These are phyloP conservation scores for Mionectes macconnelli DNA, from an alignment of 2,113 vertebrate species.

Conservation along the genomic window DNA sequence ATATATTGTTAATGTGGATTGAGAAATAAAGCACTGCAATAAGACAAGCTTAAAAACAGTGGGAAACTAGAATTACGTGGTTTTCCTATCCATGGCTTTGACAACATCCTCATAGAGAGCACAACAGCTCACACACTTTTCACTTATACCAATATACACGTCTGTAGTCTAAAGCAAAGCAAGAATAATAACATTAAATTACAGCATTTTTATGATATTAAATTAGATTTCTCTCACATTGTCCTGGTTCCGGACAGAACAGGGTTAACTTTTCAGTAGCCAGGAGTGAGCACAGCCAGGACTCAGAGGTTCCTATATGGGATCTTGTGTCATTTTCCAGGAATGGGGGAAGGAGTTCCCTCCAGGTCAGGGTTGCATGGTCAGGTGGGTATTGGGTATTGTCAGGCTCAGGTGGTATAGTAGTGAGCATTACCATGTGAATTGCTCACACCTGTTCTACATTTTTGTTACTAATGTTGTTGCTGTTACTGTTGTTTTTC, in stretches of 20 bases:
- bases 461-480: not conserved
- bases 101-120: not conserved
- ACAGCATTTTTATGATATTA: not conserved
- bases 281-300: not conserved
- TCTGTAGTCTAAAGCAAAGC: not conserved
- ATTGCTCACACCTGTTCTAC: not conserved
- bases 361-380: accelerated
- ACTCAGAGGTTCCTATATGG: not conserved
- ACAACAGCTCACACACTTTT: not conserved
- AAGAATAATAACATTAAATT: not conserved
- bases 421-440: not conserved
- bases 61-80: not conserved
- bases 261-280: not conserved
- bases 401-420: not conserved
- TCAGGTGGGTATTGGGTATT: too few species aligned
- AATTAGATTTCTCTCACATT: not conserved
- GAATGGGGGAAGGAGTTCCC: not conserved
- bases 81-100: not conserved
- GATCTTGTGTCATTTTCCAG: not conserved
- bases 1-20: not conserved
- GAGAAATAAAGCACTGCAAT: not conserved
- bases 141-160: not conserved
- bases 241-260: not conserved
- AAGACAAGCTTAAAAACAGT: not conserved
- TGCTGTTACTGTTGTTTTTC: not conserved